These are phyloP conservation scores for Platerodrilus igneus DNA, from an alignment of 2,888 invertebrate species.

Conservation along the genomic window DNA sequence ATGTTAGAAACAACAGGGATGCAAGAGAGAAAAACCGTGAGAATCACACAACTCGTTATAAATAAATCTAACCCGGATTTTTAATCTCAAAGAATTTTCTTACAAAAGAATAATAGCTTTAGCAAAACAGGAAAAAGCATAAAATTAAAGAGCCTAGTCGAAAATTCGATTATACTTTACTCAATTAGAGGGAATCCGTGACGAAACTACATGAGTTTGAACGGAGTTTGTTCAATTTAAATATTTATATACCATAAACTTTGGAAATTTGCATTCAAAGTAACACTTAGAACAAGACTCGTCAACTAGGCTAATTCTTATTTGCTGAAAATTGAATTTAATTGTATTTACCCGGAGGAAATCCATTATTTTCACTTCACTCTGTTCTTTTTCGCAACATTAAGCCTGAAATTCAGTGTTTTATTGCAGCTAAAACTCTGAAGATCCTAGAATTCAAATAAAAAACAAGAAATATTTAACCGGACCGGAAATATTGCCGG, in stretches of 20 bases:
- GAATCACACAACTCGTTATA: constrained; percentile 36
- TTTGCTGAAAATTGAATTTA: constrained; percentile 25
- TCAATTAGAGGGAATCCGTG: constrained; percentile 28
- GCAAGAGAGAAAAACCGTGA: constrained; percentile 35
- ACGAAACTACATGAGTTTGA: constrained; percentile 24
- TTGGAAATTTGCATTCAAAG: constrained; percentile 29
- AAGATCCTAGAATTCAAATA: constrained; percentile 16
- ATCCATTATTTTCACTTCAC: constrained; percentile 24
- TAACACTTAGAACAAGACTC: constrained; percentile 25
- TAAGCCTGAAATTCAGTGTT: constrained; percentile 22
- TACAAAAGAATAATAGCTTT: constrained; percentile 24
- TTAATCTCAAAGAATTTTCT: constrained; percentile 33
- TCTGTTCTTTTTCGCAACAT: constrained; percentile 25
- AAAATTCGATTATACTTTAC: constrained; percentile 21
- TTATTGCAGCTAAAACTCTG: constrained; percentile 19
- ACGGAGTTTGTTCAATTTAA: no score
- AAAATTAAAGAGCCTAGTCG: constrained; percentile 21
- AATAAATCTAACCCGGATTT: constrained; percentile 39
- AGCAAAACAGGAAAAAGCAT: no score
- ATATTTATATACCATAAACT: no score
- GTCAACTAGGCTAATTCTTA: constrained; percentile 23
- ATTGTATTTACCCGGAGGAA: constrained; percentile 23
- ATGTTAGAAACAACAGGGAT: constrained; percentile 29
- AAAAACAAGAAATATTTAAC: constrained; percentile 25
- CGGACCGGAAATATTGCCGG: constrained; percentile 23